Evolutionary conservation across 2,888 invertebrate species (phyloP).

Genomic region (Chironomus riparius): DNA sequence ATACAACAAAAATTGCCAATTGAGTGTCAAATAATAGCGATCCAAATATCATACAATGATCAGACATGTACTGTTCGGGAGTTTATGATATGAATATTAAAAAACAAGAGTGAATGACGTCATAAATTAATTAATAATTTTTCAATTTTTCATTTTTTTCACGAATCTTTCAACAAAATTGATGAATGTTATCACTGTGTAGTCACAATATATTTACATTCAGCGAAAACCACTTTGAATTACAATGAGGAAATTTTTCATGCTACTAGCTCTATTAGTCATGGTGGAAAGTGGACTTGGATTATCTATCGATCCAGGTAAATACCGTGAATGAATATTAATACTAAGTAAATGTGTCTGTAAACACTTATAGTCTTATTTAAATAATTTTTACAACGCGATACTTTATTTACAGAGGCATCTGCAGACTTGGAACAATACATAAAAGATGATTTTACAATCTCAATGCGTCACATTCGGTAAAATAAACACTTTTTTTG

Average conservation of each 20-base stretch:
- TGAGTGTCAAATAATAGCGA: too few relatives aligned
- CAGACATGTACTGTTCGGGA: too few relatives aligned
- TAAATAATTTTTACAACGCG: not conserved
- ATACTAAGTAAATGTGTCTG: not conserved
- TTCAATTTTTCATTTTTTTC: not conserved
- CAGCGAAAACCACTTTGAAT: not conserved
- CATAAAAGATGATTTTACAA: slow-evolving; percentile 42
- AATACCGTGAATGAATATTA: slow-evolving; percentile 7
- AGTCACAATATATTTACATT: not conserved
- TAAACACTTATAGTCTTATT: not conserved
- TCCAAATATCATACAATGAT: too few relatives aligned
- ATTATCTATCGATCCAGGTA: slow-evolving; percentile 43
- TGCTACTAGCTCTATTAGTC: slow-evolving; percentile 33
- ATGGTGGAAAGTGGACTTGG: slow-evolving; percentile 37
- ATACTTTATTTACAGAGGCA: slow-evolving; percentile 34
- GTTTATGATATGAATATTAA: too few relatives aligned
- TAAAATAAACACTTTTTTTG: slow-evolving; percentile 30
- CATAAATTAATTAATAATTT: not conserved
- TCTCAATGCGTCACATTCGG: slow-evolving; percentile 43
- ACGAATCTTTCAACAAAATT: not conserved
- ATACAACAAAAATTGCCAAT: too few relatives aligned
- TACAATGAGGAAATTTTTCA: slow-evolving; percentile 16
- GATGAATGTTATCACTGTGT: not conserved
- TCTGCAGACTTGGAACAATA: slow-evolving; percentile 41
- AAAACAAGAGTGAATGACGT: too few relatives aligned